Conservation (phyloP, 2,888 invertebrate genomes). For the Callinectes sapidus region DNA sequence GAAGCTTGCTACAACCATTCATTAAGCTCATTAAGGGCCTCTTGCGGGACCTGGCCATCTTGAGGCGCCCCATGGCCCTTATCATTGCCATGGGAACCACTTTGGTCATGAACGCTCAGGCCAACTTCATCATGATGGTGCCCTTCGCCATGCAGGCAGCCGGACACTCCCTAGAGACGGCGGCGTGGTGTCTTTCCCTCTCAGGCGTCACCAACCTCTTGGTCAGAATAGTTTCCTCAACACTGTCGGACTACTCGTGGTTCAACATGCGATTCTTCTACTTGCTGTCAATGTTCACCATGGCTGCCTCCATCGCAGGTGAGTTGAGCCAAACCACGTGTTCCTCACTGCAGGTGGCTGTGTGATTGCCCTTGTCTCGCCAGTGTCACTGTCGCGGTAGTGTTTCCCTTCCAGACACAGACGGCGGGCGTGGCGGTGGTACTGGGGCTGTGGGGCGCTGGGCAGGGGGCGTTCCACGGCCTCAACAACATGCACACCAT, state of each 20-base stretch:
- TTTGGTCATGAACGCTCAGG: constrained; percentile 83
- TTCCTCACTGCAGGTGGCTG: background rate
- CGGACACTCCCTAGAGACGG: constrained; percentile 41
- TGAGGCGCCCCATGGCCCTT: constrained; percentile 80
- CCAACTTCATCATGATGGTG: constrained; percentile 82
- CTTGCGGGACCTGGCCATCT: constrained; percentile 81
- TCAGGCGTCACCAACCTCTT: constrained; percentile 34
- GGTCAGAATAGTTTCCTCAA: constrained; percentile 33
- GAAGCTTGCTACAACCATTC: background rate
- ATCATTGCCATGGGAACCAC: constrained; percentile 84
- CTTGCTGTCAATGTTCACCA: constrained; percentile 33
- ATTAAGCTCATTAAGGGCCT: background rate
- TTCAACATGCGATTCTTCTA: constrained; percentile 55
- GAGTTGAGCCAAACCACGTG: background rate
- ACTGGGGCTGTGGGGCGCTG: constrained; percentile 32
- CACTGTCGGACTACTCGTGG: constrained; percentile 45
- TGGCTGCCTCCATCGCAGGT: constrained; percentile 30
- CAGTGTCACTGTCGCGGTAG: background rate
- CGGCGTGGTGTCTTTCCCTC: constrained; percentile 49
- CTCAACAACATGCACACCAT: constrained; percentile 39
- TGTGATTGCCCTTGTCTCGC: background rate
- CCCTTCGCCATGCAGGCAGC: constrained; percentile 73
- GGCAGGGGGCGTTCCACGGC: constrained; percentile 21
- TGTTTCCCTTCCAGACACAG: background rate
- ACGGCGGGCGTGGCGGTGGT: background rate